Conservation (phyloP, 2,113 vertebrate genomes). For the Gavia stellata region DNA sequence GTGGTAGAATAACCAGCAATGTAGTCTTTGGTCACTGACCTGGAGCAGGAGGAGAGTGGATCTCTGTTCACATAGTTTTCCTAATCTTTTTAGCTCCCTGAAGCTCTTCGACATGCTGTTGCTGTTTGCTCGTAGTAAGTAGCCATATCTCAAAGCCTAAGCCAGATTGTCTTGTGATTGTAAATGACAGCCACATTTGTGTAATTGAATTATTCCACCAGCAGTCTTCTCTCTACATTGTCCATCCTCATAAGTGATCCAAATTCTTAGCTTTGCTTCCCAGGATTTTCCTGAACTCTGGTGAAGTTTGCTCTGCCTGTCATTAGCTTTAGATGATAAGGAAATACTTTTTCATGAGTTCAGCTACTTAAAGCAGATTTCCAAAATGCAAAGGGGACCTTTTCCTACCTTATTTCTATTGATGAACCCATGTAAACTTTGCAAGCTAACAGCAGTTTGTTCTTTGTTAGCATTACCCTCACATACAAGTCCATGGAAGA, state of each 20-base stretch:
- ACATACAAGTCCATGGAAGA: background rate
- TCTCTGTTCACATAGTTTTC: background rate
- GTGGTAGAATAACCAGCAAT: background rate
- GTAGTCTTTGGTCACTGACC: background rate
- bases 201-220: background rate
- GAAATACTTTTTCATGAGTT: background rate
- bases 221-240: background rate
- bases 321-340: background rate
- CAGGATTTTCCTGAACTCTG: background rate
- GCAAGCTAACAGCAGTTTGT: background rate
- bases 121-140: background rate
- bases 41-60: background rate
- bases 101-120: background rate
- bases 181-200: background rate
- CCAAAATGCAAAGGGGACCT: background rate
- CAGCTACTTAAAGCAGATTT: background rate
- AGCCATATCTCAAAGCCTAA: background rate
- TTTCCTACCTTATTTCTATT: background rate
- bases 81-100: background rate
- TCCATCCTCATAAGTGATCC: background rate
- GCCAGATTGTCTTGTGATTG: background rate
- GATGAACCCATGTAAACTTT: background rate
- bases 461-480: background rate
- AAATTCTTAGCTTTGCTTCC: background rate
- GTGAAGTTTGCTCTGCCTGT: background rate